These are phyloP conservation scores for Dryomyza anilis DNA, from an alignment of 2,888 invertebrate genomes.

Conservation along the genomic window DNA sequence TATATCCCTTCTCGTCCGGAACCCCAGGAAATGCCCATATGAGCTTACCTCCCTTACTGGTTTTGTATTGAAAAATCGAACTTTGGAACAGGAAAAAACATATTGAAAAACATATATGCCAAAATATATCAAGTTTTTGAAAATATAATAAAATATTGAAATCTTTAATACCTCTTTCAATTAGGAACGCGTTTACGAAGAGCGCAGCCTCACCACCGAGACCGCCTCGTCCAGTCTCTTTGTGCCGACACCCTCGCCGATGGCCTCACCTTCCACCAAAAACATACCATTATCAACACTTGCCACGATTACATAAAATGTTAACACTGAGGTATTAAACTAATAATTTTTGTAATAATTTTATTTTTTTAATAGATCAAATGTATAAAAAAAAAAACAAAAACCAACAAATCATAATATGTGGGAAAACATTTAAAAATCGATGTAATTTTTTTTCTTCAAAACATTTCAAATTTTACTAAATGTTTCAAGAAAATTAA, in stretches of 20 bases:
- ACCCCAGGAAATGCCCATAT: too few species aligned
- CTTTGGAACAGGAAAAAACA: too few species aligned
- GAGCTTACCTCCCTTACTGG: too few species aligned
- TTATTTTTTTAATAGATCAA: conserved; percentile 31
- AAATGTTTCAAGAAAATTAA: not conserved
- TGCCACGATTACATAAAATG: conserved; percentile 52
- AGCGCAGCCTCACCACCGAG: conserved; percentile 58
- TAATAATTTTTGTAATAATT: conserved; percentile 33
- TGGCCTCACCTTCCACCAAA: conserved; percentile 58
- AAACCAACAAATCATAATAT: conserved; percentile 10
- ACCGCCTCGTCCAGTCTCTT: conserved; percentile 60
- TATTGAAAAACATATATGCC: too few species aligned
- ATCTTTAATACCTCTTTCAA: too few species aligned
- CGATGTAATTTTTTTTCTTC: conserved; percentile 6
- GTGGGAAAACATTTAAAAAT: conserved; percentile 7
- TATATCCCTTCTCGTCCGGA: too few species aligned
- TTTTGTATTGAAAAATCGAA: too few species aligned
- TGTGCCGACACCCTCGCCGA: conserved; percentile 59
- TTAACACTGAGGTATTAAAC: conserved; percentile 16
- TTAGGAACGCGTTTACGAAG: conserved; percentile 60
- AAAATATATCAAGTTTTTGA: too few species aligned
- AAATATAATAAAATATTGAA: too few species aligned
- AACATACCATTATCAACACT: conserved; percentile 57
- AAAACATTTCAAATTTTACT: not conserved
- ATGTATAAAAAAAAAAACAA: conserved; percentile 17